These are phyloP conservation scores for Pachymerium ferrugineum DNA, from an alignment of 2,888 invertebrate species.

Conservation along the genomic window DNA sequence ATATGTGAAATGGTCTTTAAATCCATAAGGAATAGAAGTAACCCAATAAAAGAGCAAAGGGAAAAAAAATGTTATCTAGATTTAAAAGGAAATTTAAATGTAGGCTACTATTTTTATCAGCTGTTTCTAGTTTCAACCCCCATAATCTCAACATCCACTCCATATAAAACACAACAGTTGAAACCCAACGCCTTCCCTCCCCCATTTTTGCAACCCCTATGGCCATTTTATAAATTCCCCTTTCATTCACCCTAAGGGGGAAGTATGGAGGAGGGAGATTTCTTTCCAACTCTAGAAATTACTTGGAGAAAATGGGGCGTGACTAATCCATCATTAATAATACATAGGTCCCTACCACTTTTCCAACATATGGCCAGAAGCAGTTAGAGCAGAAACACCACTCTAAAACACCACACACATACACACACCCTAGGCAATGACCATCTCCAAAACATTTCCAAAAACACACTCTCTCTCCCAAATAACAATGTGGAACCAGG, in stretches of 20 bases:
- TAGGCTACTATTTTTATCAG: too few relatives aligned
- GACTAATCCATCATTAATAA: constrained; percentile 21
- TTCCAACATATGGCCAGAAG: constrained; percentile 13
- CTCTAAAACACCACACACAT: not conserved
- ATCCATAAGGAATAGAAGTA: too few relatives aligned
- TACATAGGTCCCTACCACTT: constrained; percentile 18
- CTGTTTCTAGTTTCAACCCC: too few relatives aligned
- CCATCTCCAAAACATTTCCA: not conserved
- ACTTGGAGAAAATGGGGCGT: constrained; percentile 17
- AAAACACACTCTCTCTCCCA: not conserved
- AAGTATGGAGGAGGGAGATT: not conserved
- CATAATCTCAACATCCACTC: not conserved
- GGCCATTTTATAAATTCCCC: constrained; percentile 3
- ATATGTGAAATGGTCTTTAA: too few relatives aligned
- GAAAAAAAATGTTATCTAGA: too few relatives aligned
- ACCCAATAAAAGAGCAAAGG: too few relatives aligned
- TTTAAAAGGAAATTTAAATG: too few relatives aligned
- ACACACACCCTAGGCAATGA: not conserved
- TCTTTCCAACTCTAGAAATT: not conserved
- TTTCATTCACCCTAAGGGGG: not conserved
- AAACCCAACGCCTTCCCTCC: not conserved
- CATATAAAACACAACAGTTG: constrained; percentile 6
- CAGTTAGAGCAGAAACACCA: constrained; percentile 14
- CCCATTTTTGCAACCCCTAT: not conserved
- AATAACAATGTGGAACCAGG: not conserved